Conservation (phyloP, 2,797 vertebrate species). For the Pseudochirops cupreus region DNA sequence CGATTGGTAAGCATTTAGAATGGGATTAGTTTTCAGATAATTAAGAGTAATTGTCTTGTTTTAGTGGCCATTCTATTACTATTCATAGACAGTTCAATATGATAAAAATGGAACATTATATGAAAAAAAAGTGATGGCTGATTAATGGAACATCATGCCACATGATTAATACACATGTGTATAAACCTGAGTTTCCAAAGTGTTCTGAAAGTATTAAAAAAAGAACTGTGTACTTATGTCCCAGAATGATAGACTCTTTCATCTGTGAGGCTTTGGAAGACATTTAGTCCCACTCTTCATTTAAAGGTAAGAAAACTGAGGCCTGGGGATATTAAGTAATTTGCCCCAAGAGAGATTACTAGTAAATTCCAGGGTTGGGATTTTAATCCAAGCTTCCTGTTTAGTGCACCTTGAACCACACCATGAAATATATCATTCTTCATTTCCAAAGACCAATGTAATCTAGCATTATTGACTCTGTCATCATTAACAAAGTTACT, state of each 20-base stretch:
- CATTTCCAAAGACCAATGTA: conserved; percentile 9
- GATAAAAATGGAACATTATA: conserved; percentile 75
- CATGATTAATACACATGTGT: background rate
- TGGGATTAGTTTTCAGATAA: conserved; percentile 78
- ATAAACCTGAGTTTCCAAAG: conserved; percentile 5
- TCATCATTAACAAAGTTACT: background rate
- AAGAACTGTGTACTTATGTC: background rate
- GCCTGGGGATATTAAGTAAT: background rate
- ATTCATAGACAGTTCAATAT: conserved; percentile 62
- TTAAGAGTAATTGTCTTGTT: conserved; percentile 76
- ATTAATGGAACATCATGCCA: conserved; percentile 54
- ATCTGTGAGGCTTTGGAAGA: background rate
- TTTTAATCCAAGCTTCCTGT: background rate
- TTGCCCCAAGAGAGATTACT: background rate
- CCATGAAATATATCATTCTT: background rate
- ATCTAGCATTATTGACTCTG: conserved; percentile 7
- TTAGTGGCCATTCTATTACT: conserved; percentile 65
- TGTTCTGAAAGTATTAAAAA: background rate
- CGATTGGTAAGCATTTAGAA: conserved; percentile 74
- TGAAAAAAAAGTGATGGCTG: conserved; percentile 63
- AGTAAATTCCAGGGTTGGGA: background rate
- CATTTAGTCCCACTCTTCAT: background rate
- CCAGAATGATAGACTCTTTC: background rate
- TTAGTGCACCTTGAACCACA: background rate
- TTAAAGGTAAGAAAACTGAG: background rate